Percentiles rank a stretch among this genome's conserved stretches.
phyloP scores from a whole-genome alignment of 2,113 vertebrate genomes.

The Echinops telfairi region DNA sequence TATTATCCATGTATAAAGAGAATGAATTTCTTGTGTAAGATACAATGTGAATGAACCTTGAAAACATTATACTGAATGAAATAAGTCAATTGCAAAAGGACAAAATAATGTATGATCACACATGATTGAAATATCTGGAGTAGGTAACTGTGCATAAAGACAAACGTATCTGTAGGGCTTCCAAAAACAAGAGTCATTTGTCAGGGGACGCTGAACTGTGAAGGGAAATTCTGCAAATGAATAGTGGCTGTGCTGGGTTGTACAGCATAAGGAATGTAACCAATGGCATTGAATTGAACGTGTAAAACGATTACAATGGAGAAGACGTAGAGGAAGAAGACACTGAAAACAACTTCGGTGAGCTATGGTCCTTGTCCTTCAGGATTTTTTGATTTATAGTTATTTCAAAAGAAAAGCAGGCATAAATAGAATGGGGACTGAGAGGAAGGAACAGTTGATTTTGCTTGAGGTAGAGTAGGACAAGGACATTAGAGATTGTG shows the following conservation, averaged over 20 bases:
- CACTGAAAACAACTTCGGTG: neutral
- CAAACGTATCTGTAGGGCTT: neutral
- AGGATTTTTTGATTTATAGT: neutral
- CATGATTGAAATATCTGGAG: neutral
- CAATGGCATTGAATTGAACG: neutral
- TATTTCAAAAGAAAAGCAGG: neutral
- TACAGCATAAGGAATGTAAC: neutral
- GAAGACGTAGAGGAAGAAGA: neutral
- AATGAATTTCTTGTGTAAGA: neutral
- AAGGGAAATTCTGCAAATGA: neutral
- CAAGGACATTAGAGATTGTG: neutral
- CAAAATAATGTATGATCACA: neutral
- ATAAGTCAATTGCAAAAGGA: neutral
- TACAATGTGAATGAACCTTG: neutral
- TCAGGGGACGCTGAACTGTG: too few relatives aligned
- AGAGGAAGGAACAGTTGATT: slow-evolving; percentile 22
- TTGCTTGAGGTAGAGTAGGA: neutral
- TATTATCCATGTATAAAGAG: neutral
- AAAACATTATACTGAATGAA: neutral
- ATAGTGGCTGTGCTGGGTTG: neutral
- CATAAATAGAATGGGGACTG: neutral
- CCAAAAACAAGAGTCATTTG: too few relatives aligned
- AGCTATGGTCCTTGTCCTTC: neutral
- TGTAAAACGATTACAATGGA: neutral
- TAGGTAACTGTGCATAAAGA: neutral